Evolutionary conservation across 2,113 vertebrate species (phyloP), one percentile per base, ranked within the genome.

Genomic region (Campylomormyrus numenius): DNA sequence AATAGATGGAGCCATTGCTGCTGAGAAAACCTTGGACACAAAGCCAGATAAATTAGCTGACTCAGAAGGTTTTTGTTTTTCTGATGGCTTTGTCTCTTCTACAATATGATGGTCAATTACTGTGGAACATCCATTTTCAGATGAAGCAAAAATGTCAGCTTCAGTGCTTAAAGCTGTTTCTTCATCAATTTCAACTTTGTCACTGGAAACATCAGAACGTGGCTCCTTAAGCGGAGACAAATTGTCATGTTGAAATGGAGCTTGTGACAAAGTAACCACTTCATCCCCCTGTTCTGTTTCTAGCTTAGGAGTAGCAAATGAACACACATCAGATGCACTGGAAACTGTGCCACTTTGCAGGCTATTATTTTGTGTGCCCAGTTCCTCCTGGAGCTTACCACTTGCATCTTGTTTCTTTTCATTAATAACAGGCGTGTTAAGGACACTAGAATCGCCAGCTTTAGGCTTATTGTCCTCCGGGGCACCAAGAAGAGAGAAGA

Each of bases 31-130:
- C 93, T 96, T 97, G 87, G 96, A 97, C 94, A 98, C 94, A 90
- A 98, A 97, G 46, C 96, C 97, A 91, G 97, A 97, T 93, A 99
- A 95, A 90, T 96, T 97, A 7, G 97, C 96, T 90, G 91, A 88
- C 83, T 95, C 94, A 48, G 93, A 58, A 89, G 92, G 93, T 88
- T 93, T 94, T 66, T 95, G 93, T 88, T 88, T 92, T 77, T 50
- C 93, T 15, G 62, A 24, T 52, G 52, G 42, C n/a, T 53, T 90
- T 88, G 88, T 58, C 83, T 93, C 89, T 87, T 93, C 88, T 80
- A 87, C 10, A 58, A 74, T 31, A 89, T 31, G 66, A 1, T 87
- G 91, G 88, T 92, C 89, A 56, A 87, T 89, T 89, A 91, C 83
- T 91, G 93, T 92, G 24, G 49, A 74, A 42, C 91, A 89, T 90